Evolutionary conservation across 2,113 vertebrate genomes (phyloP), one percentile per base, ranked within the genome.

Genomic region (Talpa occidentalis): DNA sequence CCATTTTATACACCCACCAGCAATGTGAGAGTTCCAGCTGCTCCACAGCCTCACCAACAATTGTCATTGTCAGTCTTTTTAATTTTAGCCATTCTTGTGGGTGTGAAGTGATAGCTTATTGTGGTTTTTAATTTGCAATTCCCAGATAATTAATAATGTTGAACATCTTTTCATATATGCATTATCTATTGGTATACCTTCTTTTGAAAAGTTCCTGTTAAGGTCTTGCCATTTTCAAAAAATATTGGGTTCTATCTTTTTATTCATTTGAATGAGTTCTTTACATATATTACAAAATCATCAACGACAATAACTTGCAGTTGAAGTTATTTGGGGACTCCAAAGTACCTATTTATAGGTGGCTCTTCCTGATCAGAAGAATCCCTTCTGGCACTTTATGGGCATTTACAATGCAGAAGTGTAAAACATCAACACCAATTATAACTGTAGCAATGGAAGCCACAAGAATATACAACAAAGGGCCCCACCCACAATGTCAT

Each of bases 141-240:
- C 21, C 40, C 79, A 69, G 17, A 73, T 86, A 66, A 92, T 30
- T 92, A 78, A 91, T 24, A 32, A 80, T 22, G 14, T 19, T 44
- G 22, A 94, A 30, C 8, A 77, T 17, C 47, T 83, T 94, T 82
- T 76, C 62, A 70, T 9, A 21, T 73, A 19, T 4, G 22, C 37
- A 70, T 12, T 83, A 32, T 26, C 21, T 88, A 87, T 16, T 56
- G 74, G 84, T 37, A 2, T n/a, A 78, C 59, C 84, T 83, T 87
- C 87, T 76, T 91, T 56, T 83, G 32, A 56, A 83, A 95, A 90
- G 44, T 64, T 37, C 17, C 69, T 49, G n/a, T 35, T 52, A 77
- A 94, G 67, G 9, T 37, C 44, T 85, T 64, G 26, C 32, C 49
- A 47, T 67, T 52, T 44, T 70, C 60, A 79, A 47, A 82, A 78